Conservation (phyloP, 2,888 invertebrate genomes). For the Dryobotodes eremita region DNA sequence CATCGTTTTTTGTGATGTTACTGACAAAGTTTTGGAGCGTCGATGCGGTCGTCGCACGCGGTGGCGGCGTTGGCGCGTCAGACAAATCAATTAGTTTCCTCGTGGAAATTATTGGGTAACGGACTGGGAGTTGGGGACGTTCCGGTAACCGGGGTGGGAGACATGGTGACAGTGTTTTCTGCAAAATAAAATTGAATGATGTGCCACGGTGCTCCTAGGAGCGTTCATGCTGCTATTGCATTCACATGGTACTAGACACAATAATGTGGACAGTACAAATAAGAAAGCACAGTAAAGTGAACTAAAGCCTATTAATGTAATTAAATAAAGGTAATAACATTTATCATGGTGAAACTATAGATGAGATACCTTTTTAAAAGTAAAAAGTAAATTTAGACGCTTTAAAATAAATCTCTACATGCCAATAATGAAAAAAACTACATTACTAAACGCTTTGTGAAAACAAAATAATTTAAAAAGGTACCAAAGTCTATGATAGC, state of each 20-base stretch:
- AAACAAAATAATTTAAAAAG: constrained; percentile 52
- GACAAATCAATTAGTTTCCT: constrained; percentile 86
- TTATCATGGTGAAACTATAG: constrained; percentile 43
- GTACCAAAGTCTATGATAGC: constrained; percentile 51
- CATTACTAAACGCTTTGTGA: constrained; percentile 15
- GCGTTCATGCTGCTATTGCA: constrained; percentile 80
- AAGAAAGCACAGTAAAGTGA: constrained; percentile 68
- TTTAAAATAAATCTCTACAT: constrained; percentile 16
- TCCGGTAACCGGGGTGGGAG: constrained; percentile 87
- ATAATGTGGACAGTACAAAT: constrained; percentile 65
- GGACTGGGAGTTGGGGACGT: constrained; percentile 85
- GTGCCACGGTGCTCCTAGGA: constrained; percentile 87
- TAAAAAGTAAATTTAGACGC: background rate
- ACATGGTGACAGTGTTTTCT: constrained; percentile 88
- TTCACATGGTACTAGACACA: constrained; percentile 73
- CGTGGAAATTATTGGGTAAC: constrained; percentile 87
- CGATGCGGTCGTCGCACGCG: constrained; percentile 76
- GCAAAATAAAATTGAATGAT: constrained; percentile 88
- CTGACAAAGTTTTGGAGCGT: constrained; percentile 82
- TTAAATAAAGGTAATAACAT: constrained; percentile 55
- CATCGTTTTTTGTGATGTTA: constrained; percentile 85
- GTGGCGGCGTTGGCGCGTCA: constrained; percentile 86
- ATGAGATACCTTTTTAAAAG: constrained; percentile 59
- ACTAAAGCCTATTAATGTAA: constrained; percentile 52
- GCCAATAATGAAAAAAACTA: constrained; percentile 26